Base-by-base conservation (phyloP, 2,797 vertebrate genomes). In the Sandelia bainsii region DNA sequence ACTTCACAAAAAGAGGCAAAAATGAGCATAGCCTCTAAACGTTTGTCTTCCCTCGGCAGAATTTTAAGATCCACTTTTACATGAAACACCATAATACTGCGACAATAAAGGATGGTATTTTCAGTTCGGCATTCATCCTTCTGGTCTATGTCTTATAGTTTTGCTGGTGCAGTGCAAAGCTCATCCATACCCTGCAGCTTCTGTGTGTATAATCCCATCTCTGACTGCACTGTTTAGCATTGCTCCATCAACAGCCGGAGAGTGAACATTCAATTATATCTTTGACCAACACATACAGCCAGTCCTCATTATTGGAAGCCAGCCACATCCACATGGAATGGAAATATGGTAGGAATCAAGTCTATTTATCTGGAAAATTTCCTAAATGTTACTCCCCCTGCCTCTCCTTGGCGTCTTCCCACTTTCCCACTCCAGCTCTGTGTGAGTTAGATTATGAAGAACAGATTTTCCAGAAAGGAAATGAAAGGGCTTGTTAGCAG, bases 401-500 rank as follows among this genome's bases (percentile, higher is more conserved):
- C 75, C 78, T 86, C 74, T 77, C 52, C 68, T 72, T 87, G 89
- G 89, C 83, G 5, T 84, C 77, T 76, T 75, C 86, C 80, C 72
- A 79, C 84, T 84, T 87, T 86, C 75, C 88, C 82, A 87, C 91
- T 86, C 84, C 72, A 85, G 73, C 75, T 80, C 78, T 77, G 58
- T 87, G 78, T 82, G 77, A 87, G 80, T 69, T 53, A 94, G 94
- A 95, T 97, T 96, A 98, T 96, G 94, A 97, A 96, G 95, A 97
- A 94, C 97, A 99, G 96, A 97, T 96, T 98, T 98, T 97, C 96
- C 95, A 93, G 91, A 94, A 93, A 96, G 95, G 94, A 97, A 97
- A 97, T 97, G 95, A 97, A 97, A 97, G 96, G 94, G 92, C 95
- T 96, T 94, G 95, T 96, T 87, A 88, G 79, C 64, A 53, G 69